These are phyloP conservation scores for Gambusia holbrooki DNA, from an alignment of 2,113 vertebrate genomes.

Conservation along the genomic window DNA sequence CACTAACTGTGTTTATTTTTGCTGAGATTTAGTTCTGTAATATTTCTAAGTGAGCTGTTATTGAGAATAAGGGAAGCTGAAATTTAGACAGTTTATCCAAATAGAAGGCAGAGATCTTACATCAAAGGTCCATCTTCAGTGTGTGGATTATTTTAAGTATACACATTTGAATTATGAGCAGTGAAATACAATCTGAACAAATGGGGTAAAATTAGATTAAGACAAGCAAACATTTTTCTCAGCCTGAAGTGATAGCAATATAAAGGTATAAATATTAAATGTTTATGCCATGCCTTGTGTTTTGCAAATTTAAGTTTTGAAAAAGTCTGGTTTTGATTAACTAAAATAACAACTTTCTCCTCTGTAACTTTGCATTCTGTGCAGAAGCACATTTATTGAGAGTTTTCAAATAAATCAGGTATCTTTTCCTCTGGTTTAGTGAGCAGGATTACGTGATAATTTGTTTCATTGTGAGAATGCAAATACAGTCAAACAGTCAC, in stretches of 20 bases:
- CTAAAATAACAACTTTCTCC: background rate
- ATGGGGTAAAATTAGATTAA: background rate
- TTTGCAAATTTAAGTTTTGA: background rate
- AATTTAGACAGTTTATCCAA: too few species aligned
- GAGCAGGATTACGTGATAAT: background rate
- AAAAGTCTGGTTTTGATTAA: constrained; percentile 2
- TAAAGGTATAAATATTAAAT: background rate
- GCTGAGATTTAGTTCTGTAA: too few species aligned
- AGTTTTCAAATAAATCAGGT: constrained; percentile 1
- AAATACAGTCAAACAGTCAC: constrained; percentile 45
- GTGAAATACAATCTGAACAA: background rate
- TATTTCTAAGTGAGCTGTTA: too few species aligned
- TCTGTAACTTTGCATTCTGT: background rate
- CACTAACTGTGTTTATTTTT: too few species aligned
- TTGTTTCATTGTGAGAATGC: constrained; percentile 30
- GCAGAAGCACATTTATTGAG: background rate
- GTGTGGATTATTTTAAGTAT: too few species aligned
- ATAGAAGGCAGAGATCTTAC: too few species aligned
- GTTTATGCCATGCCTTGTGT: background rate
- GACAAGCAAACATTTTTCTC: too few species aligned
- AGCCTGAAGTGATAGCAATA: background rate
- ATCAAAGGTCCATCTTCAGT: too few species aligned
- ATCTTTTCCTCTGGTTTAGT: constrained; percentile 24
- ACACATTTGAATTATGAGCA: background rate
- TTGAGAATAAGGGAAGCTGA: too few species aligned